phyloP scores from a whole-genome alignment of 2,888 invertebrate genomes.

The Campaea margaritaria region DNA sequence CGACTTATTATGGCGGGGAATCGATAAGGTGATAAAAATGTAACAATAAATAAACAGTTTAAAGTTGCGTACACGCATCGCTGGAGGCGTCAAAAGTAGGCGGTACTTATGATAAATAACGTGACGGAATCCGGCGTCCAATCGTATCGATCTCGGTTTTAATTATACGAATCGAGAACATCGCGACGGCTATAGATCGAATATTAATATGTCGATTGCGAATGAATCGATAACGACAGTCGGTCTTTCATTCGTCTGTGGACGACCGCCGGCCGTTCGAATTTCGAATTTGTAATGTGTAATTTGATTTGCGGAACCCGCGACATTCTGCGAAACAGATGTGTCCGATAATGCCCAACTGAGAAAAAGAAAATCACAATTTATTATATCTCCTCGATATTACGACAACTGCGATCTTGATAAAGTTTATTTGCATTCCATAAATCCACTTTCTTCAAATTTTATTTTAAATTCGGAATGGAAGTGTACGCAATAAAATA shows the following conservation, averaged over 20 bases:
- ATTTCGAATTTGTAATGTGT: conserved; percentile 78
- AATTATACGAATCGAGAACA: conserved; percentile 83
- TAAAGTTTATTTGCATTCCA: conserved; percentile 58
- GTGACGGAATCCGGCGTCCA: conserved; percentile 81
- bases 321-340: conserved; percentile 73
- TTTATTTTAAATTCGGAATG: conserved; percentile 29
- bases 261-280: conserved; percentile 33
- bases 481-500: conserved; percentile 32
- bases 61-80: conserved; percentile 75
- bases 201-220: conserved; percentile 83
- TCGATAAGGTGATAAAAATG: conserved; percentile 61
- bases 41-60: conserved; percentile 69
- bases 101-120: conserved; percentile 79
- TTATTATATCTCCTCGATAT: conserved; percentile 51
- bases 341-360: conserved; percentile 54
- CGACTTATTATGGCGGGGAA: conserved; percentile 60
- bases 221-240: conserved; percentile 68
- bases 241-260: conserved; percentile 70
- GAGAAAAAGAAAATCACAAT: conserved; percentile 58
- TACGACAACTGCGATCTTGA: conserved; percentile 55
- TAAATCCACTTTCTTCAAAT: conserved; percentile 37
- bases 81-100: conserved; percentile 84
- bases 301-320: conserved; percentile 75
- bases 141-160: conserved; percentile 82
- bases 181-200: conserved; percentile 78